Conservation (phyloP, 2,113 vertebrate species). For the Campylorhamphus procurvoides region DNA sequence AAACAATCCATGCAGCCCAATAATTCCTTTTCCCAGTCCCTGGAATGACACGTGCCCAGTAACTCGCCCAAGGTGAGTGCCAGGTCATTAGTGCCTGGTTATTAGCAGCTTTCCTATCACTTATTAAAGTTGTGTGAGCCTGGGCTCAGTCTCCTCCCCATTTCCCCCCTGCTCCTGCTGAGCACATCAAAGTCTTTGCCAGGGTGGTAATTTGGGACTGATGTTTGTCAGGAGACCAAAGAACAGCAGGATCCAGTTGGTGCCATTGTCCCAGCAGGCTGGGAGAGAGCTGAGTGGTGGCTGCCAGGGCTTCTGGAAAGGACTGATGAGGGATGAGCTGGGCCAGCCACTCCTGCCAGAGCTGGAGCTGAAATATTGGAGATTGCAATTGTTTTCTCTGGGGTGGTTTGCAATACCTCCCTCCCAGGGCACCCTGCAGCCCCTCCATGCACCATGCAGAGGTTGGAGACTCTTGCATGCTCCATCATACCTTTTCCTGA, state of each 20-base stretch:
- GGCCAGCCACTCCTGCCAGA: not conserved
- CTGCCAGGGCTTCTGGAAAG: not conserved
- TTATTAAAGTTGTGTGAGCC: not conserved
- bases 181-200: not conserved
- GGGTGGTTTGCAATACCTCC: not conserved
- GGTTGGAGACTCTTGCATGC: not conserved
- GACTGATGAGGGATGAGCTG: not conserved
- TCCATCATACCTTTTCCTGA: not conserved
- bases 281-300: not conserved
- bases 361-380: not conserved
- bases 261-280: slow-evolving; percentile 3
- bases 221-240: not conserved
- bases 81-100: not conserved
- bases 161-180: not conserved
- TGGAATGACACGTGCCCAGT: not conserved
- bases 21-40: not conserved
- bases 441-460: not conserved
- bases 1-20: not conserved
- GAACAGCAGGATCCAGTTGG: slow-evolving; percentile 40
- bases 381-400: not conserved
- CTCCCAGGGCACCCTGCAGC: not conserved
- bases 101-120: not conserved
- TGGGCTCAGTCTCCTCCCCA: slow-evolving; percentile 2
- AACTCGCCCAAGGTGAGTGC: not conserved
- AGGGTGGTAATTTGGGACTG: slow-evolving; percentile 44